Evolutionary conservation across 1,140 invertebrate genomes (phyloP).

Genomic region (Papilio polyxenes): DNA sequence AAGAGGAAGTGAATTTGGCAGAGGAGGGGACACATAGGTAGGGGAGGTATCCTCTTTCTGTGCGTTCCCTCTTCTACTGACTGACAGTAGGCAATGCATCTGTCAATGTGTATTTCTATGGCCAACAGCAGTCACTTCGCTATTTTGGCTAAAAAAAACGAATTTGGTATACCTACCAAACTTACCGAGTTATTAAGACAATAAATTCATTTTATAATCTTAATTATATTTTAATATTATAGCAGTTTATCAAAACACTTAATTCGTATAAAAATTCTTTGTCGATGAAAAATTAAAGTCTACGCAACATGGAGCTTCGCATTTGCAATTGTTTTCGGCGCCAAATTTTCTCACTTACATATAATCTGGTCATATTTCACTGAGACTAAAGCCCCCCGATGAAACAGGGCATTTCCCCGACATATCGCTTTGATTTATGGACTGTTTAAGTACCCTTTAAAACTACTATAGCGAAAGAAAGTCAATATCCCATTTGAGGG

Average conservation of each 20-base stretch:
- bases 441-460: constrained; percentile 76
- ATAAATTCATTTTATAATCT: too few species aligned
- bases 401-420: constrained; percentile 72
- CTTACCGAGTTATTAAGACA: too few species aligned
- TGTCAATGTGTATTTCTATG: too few species aligned
- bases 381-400: constrained; percentile 63
- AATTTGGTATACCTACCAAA: too few species aligned
- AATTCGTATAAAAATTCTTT: constrained; percentile 34
- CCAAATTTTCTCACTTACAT: constrained; percentile 48
- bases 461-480: constrained; percentile 69
- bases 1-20: too few species aligned
- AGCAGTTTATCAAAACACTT: constrained; percentile 3
- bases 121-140: too few species aligned
- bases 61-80: too few species aligned
- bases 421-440: constrained; percentile 78
- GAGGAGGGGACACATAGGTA: too few species aligned
- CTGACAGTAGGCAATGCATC: too few species aligned
- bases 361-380: constrained; percentile 75
- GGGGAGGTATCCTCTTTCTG: too few species aligned
- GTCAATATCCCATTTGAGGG: constrained; percentile 57
- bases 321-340: constrained; percentile 42
- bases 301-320: constrained; percentile 8
- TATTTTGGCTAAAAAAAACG: too few species aligned
- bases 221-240: too few species aligned
- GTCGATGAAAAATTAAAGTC: not conserved